Evolutionary conservation across 2,113 vertebrate species (phyloP), one percentile per base, ranked within the genome.

Genomic region (Larimichthys polyactis): DNA sequence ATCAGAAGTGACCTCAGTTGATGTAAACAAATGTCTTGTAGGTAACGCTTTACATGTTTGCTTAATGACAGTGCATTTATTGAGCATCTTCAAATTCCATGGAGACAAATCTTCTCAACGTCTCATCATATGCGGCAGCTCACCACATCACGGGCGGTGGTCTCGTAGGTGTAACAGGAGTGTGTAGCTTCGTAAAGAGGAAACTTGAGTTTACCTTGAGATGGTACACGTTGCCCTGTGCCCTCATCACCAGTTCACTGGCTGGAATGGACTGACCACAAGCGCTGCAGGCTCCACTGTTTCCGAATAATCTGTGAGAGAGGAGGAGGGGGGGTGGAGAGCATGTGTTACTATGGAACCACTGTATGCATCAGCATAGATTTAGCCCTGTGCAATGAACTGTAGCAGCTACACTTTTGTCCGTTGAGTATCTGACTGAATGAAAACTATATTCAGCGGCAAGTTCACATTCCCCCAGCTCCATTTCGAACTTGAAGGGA

Each of bases 221-320:
- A 96, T 99, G 98, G 96, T 99, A 99, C 89, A 99, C 98, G 40
- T 99, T 99, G 94, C 98, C 98, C 93, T 99, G 98, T 54, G 98
- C 97, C 94, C 98, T 96, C 98, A 99, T 99, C 95, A 99, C 98
- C 91, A 99, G 96, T 92, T 99, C 98, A 3, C 98, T 99, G 82
- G 98, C 97, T 90, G 98, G 98, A 89, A 99, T 99, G 68, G 98
- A 99, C 96, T 99, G 98, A 93, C 97, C 98, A 62, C 98, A 99
- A 57, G 98, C 98, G 19, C 97, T 99, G 97, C 98, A 99, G 55
- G 98, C 98, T 72, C 98, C 98, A 6, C 98, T 99, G 93, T 98
- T 99, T 71, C 98, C 98, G 92, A 99, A 99, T 98, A 99, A 98
- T 96, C 98, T 99, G 94, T 63, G 24, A 40, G 46, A 17, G 79